Evolutionary conservation across 2,113 vertebrate genomes (phyloP).

Genomic region (Willisornis vidua): DNA sequence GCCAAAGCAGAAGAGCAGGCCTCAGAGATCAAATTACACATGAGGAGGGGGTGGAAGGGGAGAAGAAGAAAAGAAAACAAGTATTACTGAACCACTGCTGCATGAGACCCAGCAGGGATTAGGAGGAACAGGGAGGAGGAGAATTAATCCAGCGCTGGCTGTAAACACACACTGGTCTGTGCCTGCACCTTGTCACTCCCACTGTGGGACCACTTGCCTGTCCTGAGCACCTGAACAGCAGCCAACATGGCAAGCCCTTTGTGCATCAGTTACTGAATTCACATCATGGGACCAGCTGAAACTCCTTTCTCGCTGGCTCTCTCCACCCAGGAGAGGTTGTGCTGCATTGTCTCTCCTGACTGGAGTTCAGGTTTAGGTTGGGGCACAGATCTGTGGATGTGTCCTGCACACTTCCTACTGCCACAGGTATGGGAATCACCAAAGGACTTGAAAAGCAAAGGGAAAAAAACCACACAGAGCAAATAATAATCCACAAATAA

Average conservation of each 20-base stretch:
- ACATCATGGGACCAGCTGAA: not conserved
- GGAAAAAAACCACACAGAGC: not conserved
- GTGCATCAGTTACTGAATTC: not conserved
- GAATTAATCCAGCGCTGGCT: not conserved
- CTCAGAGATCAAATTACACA: constrained; percentile 75
- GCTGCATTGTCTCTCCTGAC: not conserved
- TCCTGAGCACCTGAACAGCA: not conserved
- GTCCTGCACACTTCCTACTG: not conserved
- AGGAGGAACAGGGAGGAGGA: constrained; percentile 2
- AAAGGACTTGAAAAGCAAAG: not conserved
- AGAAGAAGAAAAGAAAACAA: constrained; percentile 71
- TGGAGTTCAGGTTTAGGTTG: not conserved
- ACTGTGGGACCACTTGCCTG: not conserved
- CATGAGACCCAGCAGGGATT: constrained; percentile 54
- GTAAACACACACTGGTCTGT: not conserved
- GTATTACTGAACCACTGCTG: constrained; percentile 42
- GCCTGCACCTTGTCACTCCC: not conserved
- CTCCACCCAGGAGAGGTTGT: not conserved
- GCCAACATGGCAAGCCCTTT: not conserved
- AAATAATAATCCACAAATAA: not conserved
- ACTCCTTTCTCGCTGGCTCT: not conserved
- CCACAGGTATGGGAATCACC: not conserved
- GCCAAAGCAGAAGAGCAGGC: constrained; percentile 73
- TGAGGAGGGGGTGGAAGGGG: constrained; percentile 69
- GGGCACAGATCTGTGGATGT: accelerated